Evolutionary conservation across 2,888 invertebrate genomes (phyloP).

Genomic region (Lathronympha strigana): DNA sequence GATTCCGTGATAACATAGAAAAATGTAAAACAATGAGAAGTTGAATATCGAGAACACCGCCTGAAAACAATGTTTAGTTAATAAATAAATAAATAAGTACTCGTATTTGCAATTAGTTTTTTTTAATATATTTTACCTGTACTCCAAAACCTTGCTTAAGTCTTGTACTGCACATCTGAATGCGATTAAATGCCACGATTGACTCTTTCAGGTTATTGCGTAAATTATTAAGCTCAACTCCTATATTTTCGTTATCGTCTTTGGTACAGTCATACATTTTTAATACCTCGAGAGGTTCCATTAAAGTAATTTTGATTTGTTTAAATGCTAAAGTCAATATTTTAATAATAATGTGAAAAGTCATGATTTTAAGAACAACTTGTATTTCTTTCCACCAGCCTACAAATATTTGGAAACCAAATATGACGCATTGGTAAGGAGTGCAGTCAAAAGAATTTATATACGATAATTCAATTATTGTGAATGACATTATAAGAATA

Average conservation of each 20-base stretch:
- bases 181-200: conserved; percentile 14
- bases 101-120: too few relatives aligned
- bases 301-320: background rate
- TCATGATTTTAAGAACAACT: conserved; percentile 3
- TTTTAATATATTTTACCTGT: too few relatives aligned
- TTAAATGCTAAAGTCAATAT: conserved; percentile 16
- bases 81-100: background rate
- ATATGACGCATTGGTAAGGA: too few relatives aligned
- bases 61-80: conserved; percentile 4
- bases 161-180: conserved; percentile 10
- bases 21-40: conserved; percentile 22
- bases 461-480: background rate
- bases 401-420: background rate
- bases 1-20: conserved; percentile 12
- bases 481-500: background rate
- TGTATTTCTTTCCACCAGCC: conserved; percentile 7
- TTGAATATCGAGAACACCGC: conserved; percentile 31
- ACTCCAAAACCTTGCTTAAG: conserved; percentile 24
- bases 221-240: background rate
- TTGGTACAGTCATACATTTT: background rate
- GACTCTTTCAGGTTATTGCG: background rate
- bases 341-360: conserved; percentile 11
- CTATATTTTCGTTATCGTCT: background rate
- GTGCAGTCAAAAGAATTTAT: background rate
- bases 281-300: background rate